These are phyloP conservation scores for Prionailurus viverrinus DNA, from an alignment of 2,113 vertebrate genomes.

Conservation along the genomic window DNA sequence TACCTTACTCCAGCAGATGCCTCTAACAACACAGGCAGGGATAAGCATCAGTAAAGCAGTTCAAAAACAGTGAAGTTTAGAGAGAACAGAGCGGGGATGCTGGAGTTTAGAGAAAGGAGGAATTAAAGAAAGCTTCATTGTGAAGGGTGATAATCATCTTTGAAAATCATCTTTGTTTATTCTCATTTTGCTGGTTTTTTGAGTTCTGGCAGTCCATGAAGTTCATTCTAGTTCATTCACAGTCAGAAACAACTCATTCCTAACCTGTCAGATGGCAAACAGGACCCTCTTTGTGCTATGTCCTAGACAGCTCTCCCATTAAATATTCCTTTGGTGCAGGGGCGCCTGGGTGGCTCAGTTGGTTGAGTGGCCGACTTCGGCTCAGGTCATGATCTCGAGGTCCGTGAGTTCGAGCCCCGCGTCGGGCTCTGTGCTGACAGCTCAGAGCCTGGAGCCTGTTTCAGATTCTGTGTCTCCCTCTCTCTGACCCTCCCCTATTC, in stretches of 20 bases:
- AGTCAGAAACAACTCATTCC: background rate
- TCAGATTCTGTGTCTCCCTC: no score
- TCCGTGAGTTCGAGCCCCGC: no score
- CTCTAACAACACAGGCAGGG: no score
- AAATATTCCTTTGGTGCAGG: background rate
- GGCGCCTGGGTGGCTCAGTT: no score
- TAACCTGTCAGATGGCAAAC: background rate
- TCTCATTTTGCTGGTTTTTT: background rate
- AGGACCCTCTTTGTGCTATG: background rate
- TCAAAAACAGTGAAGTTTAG: background rate
- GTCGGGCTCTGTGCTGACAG: no score
- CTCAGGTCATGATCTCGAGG: no score
- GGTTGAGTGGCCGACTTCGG: no score
- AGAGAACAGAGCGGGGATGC: background rate
- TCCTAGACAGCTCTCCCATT: background rate
- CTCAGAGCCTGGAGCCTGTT: no score
- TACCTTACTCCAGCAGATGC: background rate
- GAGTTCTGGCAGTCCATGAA: background rate
- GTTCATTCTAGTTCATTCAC: background rate
- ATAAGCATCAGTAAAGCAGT: background rate
- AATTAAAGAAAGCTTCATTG: background rate
- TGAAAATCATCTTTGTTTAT: background rate
- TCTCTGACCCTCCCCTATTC: no score
- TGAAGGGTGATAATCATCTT: background rate
- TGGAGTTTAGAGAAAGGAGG: background rate